A percentile compares a stretch with the other conserved stretches of the same genome.
Evolutionary conservation across 2,113 vertebrate genomes (phyloP).

Genomic region (Muscicapa adusta): DNA sequence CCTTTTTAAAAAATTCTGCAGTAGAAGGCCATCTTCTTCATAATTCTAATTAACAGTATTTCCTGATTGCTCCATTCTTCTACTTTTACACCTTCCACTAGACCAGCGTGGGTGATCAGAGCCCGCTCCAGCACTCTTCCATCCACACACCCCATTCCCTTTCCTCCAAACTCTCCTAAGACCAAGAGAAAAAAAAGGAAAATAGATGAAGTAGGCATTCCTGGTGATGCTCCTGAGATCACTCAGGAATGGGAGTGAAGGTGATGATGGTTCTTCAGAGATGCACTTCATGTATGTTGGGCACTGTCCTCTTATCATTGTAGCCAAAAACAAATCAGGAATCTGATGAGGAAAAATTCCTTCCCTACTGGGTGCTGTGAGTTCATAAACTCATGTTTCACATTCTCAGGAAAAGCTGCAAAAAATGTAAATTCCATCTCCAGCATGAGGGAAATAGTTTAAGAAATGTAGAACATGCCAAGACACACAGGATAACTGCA

Average conservation of each 20-base stretch:
- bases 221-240: background rate
- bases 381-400: background rate
- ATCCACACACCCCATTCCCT: background rate
- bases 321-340: background rate
- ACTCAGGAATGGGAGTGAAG: background rate
- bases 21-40: background rate
- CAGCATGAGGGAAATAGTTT: background rate
- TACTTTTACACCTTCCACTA: background rate
- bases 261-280: background rate
- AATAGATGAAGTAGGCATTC: rapidly evolving
- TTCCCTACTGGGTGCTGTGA: background rate
- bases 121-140: background rate
- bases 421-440: background rate
- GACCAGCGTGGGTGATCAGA: background rate
- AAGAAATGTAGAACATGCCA: background rate
- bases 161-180: background rate
- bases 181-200: background rate
- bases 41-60: background rate
- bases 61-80: background rate
- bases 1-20: too few species aligned
- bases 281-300: rapidly evolving
- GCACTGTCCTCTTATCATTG: background rate
- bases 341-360: background rate
- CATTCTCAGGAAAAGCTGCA: background rate
- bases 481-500: background rate